Evolutionary conservation across 2,797 vertebrate species (phyloP).

Genomic region (Lepus oiostolus): DNA sequence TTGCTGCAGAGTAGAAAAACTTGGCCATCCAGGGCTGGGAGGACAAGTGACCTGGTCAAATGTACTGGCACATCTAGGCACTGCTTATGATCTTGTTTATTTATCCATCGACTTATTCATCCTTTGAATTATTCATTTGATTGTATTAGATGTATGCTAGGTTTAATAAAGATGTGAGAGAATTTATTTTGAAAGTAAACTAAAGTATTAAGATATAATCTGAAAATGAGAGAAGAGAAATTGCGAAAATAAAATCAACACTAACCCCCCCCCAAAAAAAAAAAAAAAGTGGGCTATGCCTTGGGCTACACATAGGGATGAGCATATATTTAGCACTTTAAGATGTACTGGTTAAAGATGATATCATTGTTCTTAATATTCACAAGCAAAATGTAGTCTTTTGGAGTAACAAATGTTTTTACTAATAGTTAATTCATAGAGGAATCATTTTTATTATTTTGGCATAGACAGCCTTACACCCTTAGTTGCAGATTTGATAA

Average conservation of each 20-base stretch:
- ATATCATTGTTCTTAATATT: neutral
- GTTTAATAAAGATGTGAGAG: neutral
- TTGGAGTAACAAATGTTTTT: neutral
- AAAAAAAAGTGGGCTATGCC: neutral
- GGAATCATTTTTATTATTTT: neutral
- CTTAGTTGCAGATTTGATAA: neutral
- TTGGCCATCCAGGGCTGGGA: neutral
- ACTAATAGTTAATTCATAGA: neutral
- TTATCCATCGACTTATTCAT: neutral
- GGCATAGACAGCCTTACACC: neutral
- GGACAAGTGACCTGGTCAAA: neutral
- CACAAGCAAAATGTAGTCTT: neutral
- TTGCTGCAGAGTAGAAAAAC: slow-evolving; percentile 67
- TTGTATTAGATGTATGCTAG: neutral
- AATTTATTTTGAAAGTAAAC: neutral
- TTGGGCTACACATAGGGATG: neutral
- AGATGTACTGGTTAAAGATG: neutral
- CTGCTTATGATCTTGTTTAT: neutral
- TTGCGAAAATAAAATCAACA: neutral
- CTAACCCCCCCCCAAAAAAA: neutral
- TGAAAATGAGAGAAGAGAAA: neutral
- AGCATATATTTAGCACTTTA: neutral
- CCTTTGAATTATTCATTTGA: neutral
- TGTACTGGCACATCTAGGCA: too few relatives aligned
- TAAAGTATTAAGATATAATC: neutral